A percentile compares a stretch with the other conserved stretches of the same genome.
These are phyloP conservation scores for Melieria crassipennis DNA, from an alignment of 2,888 invertebrate genomes.

Conservation along the genomic window DNA sequence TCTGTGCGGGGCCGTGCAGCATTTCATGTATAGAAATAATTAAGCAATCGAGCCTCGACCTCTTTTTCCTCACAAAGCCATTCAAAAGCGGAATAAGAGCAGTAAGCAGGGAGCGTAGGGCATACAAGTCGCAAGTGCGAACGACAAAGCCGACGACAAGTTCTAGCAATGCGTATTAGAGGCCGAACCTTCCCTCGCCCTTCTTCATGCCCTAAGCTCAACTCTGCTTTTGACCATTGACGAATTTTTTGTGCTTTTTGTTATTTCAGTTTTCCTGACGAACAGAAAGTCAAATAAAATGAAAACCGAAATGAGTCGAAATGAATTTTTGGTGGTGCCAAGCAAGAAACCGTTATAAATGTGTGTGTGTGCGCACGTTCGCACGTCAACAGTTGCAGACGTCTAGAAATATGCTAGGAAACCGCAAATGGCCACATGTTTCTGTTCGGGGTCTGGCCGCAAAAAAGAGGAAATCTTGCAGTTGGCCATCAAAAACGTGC, in stretches of 20 bases:
- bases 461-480: neutral
- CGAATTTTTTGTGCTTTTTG: too few relatives aligned
- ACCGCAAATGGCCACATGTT: neutral
- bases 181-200: too few relatives aligned
- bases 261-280: neutral
- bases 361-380: neutral
- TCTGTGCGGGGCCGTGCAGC: constrained; percentile 6
- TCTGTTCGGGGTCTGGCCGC: too few relatives aligned
- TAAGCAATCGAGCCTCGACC: constrained; percentile 41
- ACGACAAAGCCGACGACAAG: too few relatives aligned
- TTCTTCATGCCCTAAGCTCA: too few relatives aligned
- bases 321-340: too few relatives aligned
- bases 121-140: too few relatives aligned
- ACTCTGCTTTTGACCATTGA: too few relatives aligned
- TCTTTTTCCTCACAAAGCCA: constrained; percentile 1
- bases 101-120: neutral
- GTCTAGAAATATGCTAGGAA: constrained; percentile 1
- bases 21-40: constrained; percentile 41
- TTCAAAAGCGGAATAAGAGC: neutral
- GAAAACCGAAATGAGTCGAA: neutral
- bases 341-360: neutral
- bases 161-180: too few relatives aligned
- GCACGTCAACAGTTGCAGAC: neutral
- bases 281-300: neutral
- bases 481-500: neutral